phyloP scores from a whole-genome alignment of 2,113 vertebrate species.

The Larimichthys polyactis region DNA sequence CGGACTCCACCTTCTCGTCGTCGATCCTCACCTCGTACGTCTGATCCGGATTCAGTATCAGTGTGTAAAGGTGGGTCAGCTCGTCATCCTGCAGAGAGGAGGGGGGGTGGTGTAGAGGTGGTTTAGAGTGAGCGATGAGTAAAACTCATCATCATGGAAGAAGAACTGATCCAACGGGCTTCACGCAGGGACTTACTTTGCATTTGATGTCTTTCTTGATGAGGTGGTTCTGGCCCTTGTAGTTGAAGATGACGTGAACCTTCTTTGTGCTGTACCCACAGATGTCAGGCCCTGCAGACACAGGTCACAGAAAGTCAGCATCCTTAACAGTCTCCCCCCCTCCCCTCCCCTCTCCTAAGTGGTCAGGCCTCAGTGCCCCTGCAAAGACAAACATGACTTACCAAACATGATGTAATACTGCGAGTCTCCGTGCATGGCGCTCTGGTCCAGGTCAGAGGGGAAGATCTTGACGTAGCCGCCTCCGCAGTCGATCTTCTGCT shows the following conservation, averaged over 20 bases:
- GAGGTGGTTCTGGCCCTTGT: conserved; percentile 88
- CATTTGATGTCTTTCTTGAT: conserved; percentile 89
- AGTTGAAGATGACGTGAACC: conserved; percentile 90
- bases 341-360: background rate
- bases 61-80: conserved; percentile 87
- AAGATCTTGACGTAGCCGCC: conserved; percentile 90
- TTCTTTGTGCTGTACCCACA: conserved; percentile 90
- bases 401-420: conserved; percentile 90
- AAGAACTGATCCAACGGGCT: background rate
- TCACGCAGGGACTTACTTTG: conserved; percentile 79
- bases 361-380: background rate
- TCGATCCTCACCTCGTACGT: conserved; percentile 86
- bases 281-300: conserved; percentile 90
- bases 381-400: conserved; percentile 77
- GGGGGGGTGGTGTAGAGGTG: no score
- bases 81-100: conserved; percentile 82
- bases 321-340: background rate
- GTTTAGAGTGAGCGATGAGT: background rate
- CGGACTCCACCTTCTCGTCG: conserved; percentile 82
- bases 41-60: conserved; percentile 87
- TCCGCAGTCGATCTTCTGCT: conserved; percentile 90
- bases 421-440: conserved; percentile 82
- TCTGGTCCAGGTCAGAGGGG: conserved; percentile 83
- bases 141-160: background rate
- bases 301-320: background rate